These are phyloP conservation scores for Cataglyphis albicans DNA, from an alignment of 2,888 invertebrate genomes.

Conservation along the genomic window DNA sequence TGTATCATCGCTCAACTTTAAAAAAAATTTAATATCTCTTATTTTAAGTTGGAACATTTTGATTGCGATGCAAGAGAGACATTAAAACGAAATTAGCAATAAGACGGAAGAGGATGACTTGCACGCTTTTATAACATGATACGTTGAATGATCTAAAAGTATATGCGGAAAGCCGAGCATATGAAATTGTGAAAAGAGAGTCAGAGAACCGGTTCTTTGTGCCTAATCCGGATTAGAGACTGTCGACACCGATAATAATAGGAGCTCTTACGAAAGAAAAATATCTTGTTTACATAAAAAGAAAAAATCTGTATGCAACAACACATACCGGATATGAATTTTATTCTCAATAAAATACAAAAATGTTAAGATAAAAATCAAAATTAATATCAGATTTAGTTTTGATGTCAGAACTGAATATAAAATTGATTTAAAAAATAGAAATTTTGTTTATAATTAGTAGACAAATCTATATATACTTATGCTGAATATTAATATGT, in stretches of 20 bases:
- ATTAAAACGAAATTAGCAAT: neutral
- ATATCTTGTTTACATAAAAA: neutral
- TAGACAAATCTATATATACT: neutral
- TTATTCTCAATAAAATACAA: neutral
- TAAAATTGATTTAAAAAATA: neutral
- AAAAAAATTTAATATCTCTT: neutral
- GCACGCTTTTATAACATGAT: conserved; percentile 35
- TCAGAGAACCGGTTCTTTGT: conserved; percentile 58
- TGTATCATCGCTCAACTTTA: neutral
- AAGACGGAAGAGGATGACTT: conserved; percentile 34
- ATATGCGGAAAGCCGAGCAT: conserved; percentile 40
- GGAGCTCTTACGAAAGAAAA: neutral
- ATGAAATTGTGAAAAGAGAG: conserved; percentile 45
- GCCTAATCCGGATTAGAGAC: conserved; percentile 13
- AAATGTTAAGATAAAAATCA: neutral
- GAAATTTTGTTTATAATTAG: neutral
- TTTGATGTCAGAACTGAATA: neutral
- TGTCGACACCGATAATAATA: conserved; percentile 9
- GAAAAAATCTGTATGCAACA: neutral
- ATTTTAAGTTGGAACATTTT: neutral
- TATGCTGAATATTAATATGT: neutral
- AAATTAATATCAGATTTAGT: conserved; percentile 1
- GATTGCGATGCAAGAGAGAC: neutral
- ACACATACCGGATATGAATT: neutral
- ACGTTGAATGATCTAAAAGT: conserved; percentile 55